Evolutionary conservation across 2,113 vertebrate genomes (phyloP).

Genomic region (Protomyctophum bolini): DNA sequence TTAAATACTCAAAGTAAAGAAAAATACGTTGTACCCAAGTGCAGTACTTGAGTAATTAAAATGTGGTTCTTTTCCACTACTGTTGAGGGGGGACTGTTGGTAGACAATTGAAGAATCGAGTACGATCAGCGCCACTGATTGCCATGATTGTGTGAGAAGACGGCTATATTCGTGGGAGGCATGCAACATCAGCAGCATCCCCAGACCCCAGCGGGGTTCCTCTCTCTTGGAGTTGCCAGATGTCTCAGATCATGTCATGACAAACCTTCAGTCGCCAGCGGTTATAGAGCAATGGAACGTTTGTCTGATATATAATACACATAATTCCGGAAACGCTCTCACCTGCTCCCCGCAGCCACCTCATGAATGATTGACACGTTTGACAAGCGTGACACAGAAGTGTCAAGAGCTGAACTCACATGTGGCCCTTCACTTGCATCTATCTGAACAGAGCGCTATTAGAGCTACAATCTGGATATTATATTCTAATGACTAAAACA

Average conservation of each 20-base stretch:
- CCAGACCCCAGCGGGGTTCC: slow-evolving; percentile 33
- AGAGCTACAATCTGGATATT: too few relatives aligned
- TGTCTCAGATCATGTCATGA: slow-evolving; percentile 42
- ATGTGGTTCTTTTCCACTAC: too few relatives aligned
- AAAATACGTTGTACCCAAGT: too few relatives aligned
- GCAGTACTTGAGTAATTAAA: too few relatives aligned
- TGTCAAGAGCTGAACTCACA: not conserved
- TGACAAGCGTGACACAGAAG: not conserved
- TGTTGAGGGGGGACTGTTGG: too few relatives aligned
- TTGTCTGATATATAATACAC: too few relatives aligned
- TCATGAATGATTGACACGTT: not conserved
- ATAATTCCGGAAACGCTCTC: too few relatives aligned
- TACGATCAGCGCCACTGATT: too few relatives aligned
- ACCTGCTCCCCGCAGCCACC: not conserved
- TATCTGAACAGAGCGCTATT: not conserved
- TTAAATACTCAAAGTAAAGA: too few relatives aligned
- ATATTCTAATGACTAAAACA: too few relatives aligned
- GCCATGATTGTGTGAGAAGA: too few relatives aligned
- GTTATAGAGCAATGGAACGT: slow-evolving; percentile 31
- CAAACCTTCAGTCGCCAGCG: slow-evolving; percentile 35
- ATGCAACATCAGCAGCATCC: slow-evolving; percentile 13
- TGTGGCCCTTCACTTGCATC: not conserved
- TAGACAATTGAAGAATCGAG: too few relatives aligned
- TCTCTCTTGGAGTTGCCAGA: slow-evolving; percentile 22
- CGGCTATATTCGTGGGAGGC: slow-evolving; percentile 45